These are phyloP conservation scores for Syrrhaptes paradoxus DNA, from an alignment of 2,113 vertebrate species.

Conservation along the genomic window DNA sequence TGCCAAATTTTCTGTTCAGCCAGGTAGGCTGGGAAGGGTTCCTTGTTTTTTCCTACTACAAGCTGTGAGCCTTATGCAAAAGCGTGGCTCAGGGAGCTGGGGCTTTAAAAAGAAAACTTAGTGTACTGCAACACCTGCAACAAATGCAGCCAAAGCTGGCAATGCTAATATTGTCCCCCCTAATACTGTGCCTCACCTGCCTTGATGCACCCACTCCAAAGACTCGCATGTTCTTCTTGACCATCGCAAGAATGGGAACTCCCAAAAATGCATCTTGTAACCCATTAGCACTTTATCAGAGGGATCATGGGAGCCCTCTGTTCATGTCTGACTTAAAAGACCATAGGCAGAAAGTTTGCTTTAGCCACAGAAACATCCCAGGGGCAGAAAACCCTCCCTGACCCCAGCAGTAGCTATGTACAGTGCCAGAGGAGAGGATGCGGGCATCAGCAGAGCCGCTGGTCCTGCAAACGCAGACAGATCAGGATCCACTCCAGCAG, in stretches of 20 bases:
- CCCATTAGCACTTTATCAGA: neutral
- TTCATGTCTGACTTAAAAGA: neutral
- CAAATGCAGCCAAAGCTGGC: accelerated
- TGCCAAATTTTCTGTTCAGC: neutral
- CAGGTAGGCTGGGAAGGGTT: neutral
- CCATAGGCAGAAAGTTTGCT: neutral
- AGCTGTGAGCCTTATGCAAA: neutral
- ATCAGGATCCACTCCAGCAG: neutral
- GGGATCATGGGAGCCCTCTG: neutral
- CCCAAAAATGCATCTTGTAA: neutral
- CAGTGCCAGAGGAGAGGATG: neutral
- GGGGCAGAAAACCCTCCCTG: neutral
- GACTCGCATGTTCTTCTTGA: neutral
- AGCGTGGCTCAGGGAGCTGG: neutral
- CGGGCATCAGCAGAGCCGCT: no score
- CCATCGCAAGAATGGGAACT: neutral
- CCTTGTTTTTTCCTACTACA: neutral
- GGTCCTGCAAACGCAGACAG: neutral
- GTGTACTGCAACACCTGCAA: neutral
- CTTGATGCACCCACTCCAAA: neutral
- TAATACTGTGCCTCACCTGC: neutral
- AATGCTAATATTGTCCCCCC: neutral
- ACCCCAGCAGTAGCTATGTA: accelerated
- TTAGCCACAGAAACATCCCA: neutral
- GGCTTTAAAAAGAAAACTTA: neutral